Evolutionary conservation across 2,113 vertebrate genomes (phyloP).

Genomic region (Tragelaphus buxtoni): DNA sequence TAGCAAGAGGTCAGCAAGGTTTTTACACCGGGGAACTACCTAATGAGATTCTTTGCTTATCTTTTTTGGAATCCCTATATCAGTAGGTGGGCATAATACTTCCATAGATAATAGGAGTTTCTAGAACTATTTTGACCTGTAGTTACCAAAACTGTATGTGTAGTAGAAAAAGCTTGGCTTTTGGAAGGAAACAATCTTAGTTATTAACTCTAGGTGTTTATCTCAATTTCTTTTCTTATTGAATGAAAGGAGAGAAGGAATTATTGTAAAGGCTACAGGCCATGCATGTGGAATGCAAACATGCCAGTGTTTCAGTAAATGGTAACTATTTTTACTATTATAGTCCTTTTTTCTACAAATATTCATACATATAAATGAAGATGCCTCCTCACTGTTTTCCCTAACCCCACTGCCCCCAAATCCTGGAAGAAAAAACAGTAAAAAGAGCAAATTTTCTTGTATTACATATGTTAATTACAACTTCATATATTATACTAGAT

Average conservation of each 20-base stretch:
- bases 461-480: not conserved
- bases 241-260: not conserved
- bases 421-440: not conserved
- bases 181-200: not conserved
- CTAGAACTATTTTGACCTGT: not conserved
- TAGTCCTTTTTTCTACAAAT: not conserved
- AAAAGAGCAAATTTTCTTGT: not conserved
- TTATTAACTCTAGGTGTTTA: not conserved
- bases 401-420: not conserved
- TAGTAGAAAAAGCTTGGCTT: not conserved
- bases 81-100: fast-evolving
- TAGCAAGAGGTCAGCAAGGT: not conserved
- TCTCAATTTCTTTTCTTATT: not conserved
- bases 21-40: not conserved
- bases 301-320: not conserved
- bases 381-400: not conserved
- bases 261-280: fast-evolving
- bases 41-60: not conserved
- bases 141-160: not conserved
- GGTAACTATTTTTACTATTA: not conserved
- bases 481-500: not conserved
- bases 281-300: not conserved
- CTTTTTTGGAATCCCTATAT: not conserved
- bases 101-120: not conserved
- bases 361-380: not conserved